phyloP scores from a whole-genome alignment of 2,888 invertebrate genomes.

The Hirudinaria manillensis region DNA sequence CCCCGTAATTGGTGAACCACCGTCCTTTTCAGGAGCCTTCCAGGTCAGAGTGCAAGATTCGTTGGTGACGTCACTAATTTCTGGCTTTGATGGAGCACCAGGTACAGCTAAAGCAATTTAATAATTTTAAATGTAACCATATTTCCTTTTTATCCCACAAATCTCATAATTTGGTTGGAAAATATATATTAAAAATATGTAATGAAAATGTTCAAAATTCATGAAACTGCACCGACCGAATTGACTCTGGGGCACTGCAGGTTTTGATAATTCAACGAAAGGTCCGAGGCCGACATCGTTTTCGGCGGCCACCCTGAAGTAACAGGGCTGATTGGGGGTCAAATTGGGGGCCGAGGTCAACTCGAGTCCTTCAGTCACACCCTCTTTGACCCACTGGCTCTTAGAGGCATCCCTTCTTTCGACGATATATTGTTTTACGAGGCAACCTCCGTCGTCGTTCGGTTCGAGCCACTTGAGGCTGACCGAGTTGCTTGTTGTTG shows the following conservation, averaged over 20 bases:
- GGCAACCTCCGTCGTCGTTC: constrained; percentile 45
- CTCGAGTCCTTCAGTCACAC: constrained; percentile 80
- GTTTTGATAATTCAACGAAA: constrained; percentile 56
- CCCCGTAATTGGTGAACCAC: constrained; percentile 43
- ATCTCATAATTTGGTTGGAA: background rate
- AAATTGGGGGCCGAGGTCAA: constrained; percentile 43
- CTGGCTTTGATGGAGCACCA: constrained; percentile 38
- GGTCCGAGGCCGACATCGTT: constrained; percentile 72
- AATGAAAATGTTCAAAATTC: background rate
- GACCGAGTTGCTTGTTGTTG: constrained; percentile 45
- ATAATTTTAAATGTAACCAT: background rate
- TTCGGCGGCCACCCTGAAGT: constrained; percentile 88
- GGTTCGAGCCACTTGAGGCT: constrained; percentile 45
- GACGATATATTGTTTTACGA: constrained; percentile 50
- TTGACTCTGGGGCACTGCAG: constrained; percentile 43
- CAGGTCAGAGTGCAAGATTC: constrained; percentile 39
- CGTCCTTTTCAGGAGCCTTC: constrained; percentile 44
- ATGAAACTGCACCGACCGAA: constrained; percentile 30
- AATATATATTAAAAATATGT: background rate
- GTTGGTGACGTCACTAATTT: constrained; percentile 39
- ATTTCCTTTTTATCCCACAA: background rate
- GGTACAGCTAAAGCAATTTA: constrained; percentile 35
- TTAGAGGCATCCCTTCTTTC: constrained; percentile 71
- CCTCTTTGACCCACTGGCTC: constrained; percentile 88
- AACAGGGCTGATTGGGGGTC: constrained; percentile 73